Base-by-base conservation (phyloP, 2,797 vertebrate genomes). In the Lerista edwardsae region DNA sequence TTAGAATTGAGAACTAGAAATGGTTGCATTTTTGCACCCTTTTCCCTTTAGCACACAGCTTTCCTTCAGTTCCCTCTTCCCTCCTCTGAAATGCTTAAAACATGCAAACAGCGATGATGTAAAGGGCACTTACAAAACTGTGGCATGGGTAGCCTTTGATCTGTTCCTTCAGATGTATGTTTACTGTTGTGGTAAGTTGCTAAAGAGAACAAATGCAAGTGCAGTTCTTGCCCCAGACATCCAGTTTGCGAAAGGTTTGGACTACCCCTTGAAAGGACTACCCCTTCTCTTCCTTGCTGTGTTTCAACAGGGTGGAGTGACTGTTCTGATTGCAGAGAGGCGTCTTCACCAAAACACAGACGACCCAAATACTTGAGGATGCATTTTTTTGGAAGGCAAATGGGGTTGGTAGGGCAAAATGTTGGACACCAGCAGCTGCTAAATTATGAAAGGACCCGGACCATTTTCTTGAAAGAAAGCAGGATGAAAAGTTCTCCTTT, bases 321-420 rank as follows among this genome's bases (percentile, higher is more conserved):
- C 17, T n/a, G 31, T 74, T 74, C 74, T 65, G 44, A 74, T 57
- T 74, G 59, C 12, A 65, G 61, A 25, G 4, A 44, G 73, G 44
- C 17, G 10, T 34, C 6, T 59, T 84, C 61, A 61, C 65, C 75
- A 84, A 69, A 84, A 59, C 55, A 69, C 19, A 77, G 47, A 69
- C 51, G 10, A 69, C 19, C 47, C 15, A 81, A 65, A 39, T 79
- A 74, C 36, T 27, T 57, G 19, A 55, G 39, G 31, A 79, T 74
- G 47, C 19, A 55, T 62, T 84, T 62, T 84, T 59, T 84, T 79
- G 44, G 47, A 73, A 79, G 47, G 19, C 76, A 85, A 79, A 51
- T 14, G 79, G 59, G 41, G 75, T 84, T 62, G 64, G 76, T 84
- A 65, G 68, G 44, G 47, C 76, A 84, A 73, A 79, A 73, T 64